Conservation (phyloP, 2,888 invertebrate species). For the Pemphredon lugubris region DNA sequence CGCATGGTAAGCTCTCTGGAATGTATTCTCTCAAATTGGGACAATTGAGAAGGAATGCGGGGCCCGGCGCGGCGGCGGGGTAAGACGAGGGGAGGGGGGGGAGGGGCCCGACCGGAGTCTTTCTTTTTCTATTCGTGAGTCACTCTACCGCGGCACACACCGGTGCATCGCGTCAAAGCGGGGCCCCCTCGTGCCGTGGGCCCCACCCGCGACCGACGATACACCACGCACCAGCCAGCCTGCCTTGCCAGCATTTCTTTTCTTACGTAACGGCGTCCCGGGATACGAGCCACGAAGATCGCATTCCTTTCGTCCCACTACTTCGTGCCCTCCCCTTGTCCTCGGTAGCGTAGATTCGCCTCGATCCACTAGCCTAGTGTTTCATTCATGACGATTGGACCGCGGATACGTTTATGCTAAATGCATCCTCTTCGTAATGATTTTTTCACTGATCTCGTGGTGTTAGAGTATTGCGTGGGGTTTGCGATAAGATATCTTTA, state of each 20-base stretch:
- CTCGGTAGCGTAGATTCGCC: too few relatives aligned
- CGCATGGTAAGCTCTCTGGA: slow-evolving; percentile 58
- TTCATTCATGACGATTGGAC: too few relatives aligned
- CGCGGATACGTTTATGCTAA: too few relatives aligned
- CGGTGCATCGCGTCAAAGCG: slow-evolving; percentile 20
- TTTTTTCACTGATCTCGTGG: too few relatives aligned
- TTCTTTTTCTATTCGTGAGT: slow-evolving; percentile 45
- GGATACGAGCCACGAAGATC: slow-evolving; percentile 1
- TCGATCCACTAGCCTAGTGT: too few relatives aligned
- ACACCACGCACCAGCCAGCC: background rate
- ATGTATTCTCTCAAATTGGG: slow-evolving; percentile 70
- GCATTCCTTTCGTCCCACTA: background rate
- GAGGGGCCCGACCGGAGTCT: slow-evolving; percentile 12
- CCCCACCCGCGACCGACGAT: background rate
- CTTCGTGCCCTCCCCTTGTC: slow-evolving; percentile 11
- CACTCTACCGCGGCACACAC: slow-evolving; percentile 37
- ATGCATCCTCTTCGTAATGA: too few relatives aligned
- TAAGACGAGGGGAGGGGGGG: too few relatives aligned
- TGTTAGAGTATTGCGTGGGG: too few relatives aligned
- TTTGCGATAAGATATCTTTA: too few relatives aligned
- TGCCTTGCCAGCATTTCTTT: slow-evolving; percentile 19
- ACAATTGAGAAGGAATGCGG: slow-evolving; percentile 74
- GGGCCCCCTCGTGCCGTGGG: slow-evolving; percentile 12
- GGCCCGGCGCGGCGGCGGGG: slow-evolving; percentile 41
- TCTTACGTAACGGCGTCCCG: slow-evolving; percentile 47